Percentiles rank a stretch among this genome's conserved stretches.
These are phyloP conservation scores for Myioborus melanocephalus DNA, from an alignment of 2,797 vertebrate genomes.

Conservation along the genomic window DNA sequence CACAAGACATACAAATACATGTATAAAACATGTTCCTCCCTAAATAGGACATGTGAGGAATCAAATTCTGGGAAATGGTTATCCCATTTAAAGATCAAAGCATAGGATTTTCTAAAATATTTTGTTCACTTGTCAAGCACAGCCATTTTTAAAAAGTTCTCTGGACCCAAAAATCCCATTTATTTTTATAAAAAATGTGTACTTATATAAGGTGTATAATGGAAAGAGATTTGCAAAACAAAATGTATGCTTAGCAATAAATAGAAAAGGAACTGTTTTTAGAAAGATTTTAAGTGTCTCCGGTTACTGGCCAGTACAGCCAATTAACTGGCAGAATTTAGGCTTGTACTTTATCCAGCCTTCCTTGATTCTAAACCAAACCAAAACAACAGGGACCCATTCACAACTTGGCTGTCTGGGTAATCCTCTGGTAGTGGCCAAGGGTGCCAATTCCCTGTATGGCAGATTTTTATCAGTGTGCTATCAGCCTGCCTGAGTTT, in stretches of 20 bases:
- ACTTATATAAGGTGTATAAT: not conserved
- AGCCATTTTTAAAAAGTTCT: not conserved
- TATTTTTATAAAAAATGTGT: not conserved
- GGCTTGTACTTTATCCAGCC: not conserved
- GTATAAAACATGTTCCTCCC: not conserved
- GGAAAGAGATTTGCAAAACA: not conserved
- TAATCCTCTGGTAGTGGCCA: not conserved
- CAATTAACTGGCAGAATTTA: not conserved
- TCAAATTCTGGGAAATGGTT: not conserved
- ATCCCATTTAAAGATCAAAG: not conserved
- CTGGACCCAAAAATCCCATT: not conserved
- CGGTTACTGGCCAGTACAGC: not conserved
- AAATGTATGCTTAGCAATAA: not conserved
- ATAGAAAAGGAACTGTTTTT: not conserved
- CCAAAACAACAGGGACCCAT: not conserved
- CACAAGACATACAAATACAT: not conserved
- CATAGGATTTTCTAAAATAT: rapidly evolving
- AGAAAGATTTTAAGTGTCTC: not conserved
- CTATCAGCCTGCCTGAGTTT: not conserved
- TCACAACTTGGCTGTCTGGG: not conserved
- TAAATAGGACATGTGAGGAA: rapidly evolving
- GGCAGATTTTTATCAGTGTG: not conserved
- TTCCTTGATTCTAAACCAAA: not conserved
- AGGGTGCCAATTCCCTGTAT: not conserved
- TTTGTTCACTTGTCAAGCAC: not conserved